Percentiles rank a stretch among this genome's conserved stretches.
Conservation (phyloP, 2,797 vertebrate genomes). For the Hipposideros larvatus region DNA sequence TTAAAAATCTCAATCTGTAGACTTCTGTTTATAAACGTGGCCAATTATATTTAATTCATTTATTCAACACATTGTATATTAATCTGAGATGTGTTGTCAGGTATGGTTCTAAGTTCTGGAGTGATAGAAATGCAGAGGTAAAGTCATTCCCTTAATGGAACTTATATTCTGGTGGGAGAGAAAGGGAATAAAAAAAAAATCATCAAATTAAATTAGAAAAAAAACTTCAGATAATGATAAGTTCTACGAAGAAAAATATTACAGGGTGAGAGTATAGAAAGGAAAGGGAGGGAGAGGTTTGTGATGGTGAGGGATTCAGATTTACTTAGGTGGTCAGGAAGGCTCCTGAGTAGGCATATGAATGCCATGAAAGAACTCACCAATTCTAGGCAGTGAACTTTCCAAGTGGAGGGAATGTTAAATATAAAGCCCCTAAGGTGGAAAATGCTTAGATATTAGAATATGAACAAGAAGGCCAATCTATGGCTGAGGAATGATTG, state of each 20-base stretch:
- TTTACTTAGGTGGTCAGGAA: not conserved
- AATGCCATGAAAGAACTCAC: not conserved
- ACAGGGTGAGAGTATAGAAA: not conserved
- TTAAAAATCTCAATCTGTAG: not conserved
- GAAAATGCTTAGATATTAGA: not conserved
- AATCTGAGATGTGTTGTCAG: not conserved
- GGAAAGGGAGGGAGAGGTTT: accelerated
- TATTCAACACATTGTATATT: not conserved
- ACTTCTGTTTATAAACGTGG: not conserved
- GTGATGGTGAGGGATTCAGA: not conserved
- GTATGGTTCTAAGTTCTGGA: not conserved
- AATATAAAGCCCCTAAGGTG: not conserved
- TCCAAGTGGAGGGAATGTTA: not conserved
- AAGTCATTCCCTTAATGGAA: not conserved
- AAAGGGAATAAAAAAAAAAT: not conserved
- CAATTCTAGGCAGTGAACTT: not conserved
- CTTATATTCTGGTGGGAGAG: not conserved
- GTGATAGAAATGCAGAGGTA: not conserved
- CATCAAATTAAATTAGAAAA: not conserved
- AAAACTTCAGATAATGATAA: not conserved
- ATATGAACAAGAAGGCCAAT: not conserved
- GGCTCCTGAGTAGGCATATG: not conserved
- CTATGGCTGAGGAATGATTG: not conserved
- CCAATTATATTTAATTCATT: not conserved
- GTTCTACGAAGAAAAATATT: not conserved